These are phyloP conservation scores for Protaetia brevitarsis DNA, from an alignment of 1,140 invertebrate genomes.

Conservation along the genomic window DNA sequence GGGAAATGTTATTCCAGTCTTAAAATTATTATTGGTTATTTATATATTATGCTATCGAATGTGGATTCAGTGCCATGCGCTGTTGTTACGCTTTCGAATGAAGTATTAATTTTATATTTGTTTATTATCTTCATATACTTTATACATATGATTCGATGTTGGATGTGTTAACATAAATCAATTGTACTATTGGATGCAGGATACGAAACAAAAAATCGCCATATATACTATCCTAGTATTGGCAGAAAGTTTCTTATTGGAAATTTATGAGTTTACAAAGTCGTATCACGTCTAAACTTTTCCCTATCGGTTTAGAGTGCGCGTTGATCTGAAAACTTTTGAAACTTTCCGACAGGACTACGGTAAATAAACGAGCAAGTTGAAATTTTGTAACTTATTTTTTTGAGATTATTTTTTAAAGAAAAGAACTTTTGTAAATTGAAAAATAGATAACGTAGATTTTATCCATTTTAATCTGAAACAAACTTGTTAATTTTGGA, in stretches of 20 bases:
- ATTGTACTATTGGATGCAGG: background rate
- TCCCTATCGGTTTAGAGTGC: conserved; percentile 3
- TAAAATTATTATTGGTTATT: no score
- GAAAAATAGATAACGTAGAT: no score
- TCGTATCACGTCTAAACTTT: conserved; percentile 2
- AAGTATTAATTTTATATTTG: no score
- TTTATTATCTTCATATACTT: no score
- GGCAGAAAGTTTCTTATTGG: conserved; percentile 3
- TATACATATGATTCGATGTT: no score
- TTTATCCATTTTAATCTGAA: no score
- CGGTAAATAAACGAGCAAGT: conserved; percentile 2
- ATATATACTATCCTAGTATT: background rate
- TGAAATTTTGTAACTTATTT: background rate
- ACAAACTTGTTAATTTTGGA: no score
- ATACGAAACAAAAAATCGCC: background rate
- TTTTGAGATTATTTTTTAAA: background rate
- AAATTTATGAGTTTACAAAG: conserved; percentile 17
- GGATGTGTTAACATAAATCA: no score
- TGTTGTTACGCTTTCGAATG: no score
- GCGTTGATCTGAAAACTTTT: background rate
- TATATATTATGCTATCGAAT: no score
- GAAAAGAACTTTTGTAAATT: background rate
- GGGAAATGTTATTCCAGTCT: no score
- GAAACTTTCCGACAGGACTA: background rate
- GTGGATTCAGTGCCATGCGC: no score